Base-by-base conservation (phyloP, 2,888 invertebrate genomes). In the Melanostoma scalare region DNA sequence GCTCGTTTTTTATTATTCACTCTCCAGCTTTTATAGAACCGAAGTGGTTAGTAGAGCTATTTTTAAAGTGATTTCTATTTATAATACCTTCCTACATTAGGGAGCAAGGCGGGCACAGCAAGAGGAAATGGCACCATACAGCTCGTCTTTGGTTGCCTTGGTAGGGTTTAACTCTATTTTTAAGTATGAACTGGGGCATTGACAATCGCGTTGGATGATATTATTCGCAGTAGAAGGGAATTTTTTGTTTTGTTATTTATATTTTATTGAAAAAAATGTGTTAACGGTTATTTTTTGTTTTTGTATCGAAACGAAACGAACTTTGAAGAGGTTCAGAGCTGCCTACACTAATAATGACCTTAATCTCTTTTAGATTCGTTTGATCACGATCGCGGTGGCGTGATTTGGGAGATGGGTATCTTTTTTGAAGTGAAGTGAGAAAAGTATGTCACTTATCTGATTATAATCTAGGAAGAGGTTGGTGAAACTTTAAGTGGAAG, bases 181-280 rank as follows among this genome's bases (percentile, higher is more conserved):
- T 76, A 72, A 35, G 33, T 72, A 52, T 71, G 76, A 81, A 76
- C 33, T 81, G 60, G 81, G 71, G 76, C 81, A 81, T 72, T 78
- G 67, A 72, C 65, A 72, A 73, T 63, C 48, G 35, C 52, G 40
- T 60, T 53, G 52, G 58, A 55, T 36, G 46, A 35, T 30, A 52
- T 56, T 50, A 61, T 72, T 55, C 35, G 67, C 30, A 36, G 40
- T 52, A 44, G 58, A 52, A 53, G 56, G n/a, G 9, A n/a, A 3
- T 9, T 4, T 38, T 58, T 1, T 46, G 36, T 48, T 35, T 48
- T 61, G 20, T 20, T 20, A 20, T 63, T 48, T 48, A 4, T 8
- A 10, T 4, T 58, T 55, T 31, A 35, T 46, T 0, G 4, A 52
- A 36, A 40, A 40, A 44, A 30, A 56, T 53, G 53, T 74, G 65